Percentiles rank a stretch among this genome's conserved stretches.
Conservation (phyloP, 2,797 vertebrate genomes). For the Bradypodion ventrale region DNA sequence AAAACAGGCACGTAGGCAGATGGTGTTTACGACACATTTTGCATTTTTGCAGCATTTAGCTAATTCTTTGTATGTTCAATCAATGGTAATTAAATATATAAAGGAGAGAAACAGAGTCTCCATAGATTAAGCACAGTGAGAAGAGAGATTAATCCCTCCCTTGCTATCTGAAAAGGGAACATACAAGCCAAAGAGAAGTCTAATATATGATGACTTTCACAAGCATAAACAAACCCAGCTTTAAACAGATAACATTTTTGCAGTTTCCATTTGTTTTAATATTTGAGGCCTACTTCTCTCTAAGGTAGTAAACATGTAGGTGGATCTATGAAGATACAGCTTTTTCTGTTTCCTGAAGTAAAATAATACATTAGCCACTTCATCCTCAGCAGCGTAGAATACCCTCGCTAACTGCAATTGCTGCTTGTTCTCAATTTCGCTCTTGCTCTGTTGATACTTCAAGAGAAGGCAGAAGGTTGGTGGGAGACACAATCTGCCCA, state of each 20-base stretch:
- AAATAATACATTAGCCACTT: background rate
- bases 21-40: conserved; percentile 62
- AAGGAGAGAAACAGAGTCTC: conserved; percentile 62
- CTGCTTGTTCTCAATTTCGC: background rate
- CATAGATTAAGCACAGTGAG: conserved; percentile 45
- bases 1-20: conserved; percentile 57
- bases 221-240: background rate
- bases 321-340: background rate
- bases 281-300: background rate
- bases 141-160: conserved; percentile 36
- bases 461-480: background rate
- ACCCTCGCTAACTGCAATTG: background rate
- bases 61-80: conserved; percentile 63
- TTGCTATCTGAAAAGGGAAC: conserved; percentile 51
- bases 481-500: background rate
- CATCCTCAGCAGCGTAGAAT: background rate
- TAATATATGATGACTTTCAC: conserved; percentile 42
- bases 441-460: background rate
- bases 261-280: background rate
- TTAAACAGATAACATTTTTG: background rate
- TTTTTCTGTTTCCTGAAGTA: background rate
- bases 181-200: conserved; percentile 42
- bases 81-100: conserved; percentile 71
- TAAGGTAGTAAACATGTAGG: background rate
- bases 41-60: conserved; percentile 49